Conservation (phyloP, 2,888 invertebrate genomes). For the Macrosiphum euphorbiae region DNA sequence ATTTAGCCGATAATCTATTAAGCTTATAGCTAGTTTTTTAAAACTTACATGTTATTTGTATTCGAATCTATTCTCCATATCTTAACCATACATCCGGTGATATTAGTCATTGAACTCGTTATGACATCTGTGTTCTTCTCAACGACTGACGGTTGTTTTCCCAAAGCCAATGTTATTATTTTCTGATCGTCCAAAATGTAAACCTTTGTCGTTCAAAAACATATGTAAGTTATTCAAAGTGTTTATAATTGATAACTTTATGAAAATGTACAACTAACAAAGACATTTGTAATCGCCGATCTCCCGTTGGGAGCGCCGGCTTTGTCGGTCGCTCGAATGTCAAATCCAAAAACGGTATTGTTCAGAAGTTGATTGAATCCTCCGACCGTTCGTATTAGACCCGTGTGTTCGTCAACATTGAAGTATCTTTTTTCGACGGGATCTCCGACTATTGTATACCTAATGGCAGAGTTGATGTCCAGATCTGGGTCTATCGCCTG, state of each 20-base stretch:
- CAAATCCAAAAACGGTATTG: conserved; percentile 80
- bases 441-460: conserved; percentile 80
- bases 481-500: conserved; percentile 81
- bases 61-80: conserved; percentile 61
- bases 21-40: no score
- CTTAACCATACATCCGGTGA: conserved; percentile 50
- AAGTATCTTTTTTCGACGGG: conserved; percentile 78
- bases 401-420: conserved; percentile 82
- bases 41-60: conserved; percentile 51
- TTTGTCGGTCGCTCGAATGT: conserved; percentile 88
- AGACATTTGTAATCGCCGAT: conserved; percentile 87
- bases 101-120: conserved; percentile 73
- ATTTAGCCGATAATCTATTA: not conserved
- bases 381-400: conserved; percentile 81
- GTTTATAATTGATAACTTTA: not conserved
- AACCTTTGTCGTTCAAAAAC: conserved; percentile 72
- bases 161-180: conserved; percentile 84
- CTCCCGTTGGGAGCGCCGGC: conserved; percentile 85
- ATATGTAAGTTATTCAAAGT: not conserved
- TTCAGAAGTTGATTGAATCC: conserved; percentile 38
- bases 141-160: conserved; percentile 81
- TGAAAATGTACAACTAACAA: conserved; percentile 75
- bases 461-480: conserved; percentile 83
- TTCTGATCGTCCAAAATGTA: conserved; percentile 86
- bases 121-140: conserved; percentile 81